Evolutionary conservation across 2,888 invertebrate species (phyloP).

Genomic region (Siphonodentalium dalli): DNA sequence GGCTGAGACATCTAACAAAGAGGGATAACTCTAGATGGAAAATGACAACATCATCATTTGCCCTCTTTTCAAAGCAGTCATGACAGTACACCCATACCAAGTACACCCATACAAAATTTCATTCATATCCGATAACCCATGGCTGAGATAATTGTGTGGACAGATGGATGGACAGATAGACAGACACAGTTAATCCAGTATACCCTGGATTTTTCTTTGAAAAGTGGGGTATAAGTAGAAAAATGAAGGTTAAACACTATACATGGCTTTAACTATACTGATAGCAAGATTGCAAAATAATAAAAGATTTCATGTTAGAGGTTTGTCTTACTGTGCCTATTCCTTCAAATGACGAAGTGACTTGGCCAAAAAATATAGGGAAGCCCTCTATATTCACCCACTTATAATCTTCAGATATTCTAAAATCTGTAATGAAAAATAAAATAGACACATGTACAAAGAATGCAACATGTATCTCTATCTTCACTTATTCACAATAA

Average conservation of each 20-base stretch:
- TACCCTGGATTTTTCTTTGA: not conserved
- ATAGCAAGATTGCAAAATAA: not conserved
- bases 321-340: constrained; percentile 56
- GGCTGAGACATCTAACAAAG: no score
- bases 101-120: not conserved
- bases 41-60: no score
- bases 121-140: no score
- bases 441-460: not conserved
- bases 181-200: no score
- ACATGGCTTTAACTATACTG: not conserved
- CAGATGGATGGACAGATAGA: no score
- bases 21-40: no score
- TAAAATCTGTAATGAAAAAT: constrained; percentile 34
- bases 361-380: constrained; percentile 58
- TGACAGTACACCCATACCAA: not conserved
- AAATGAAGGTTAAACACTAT: not conserved
- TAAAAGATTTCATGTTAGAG: not conserved
- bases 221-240: not conserved
- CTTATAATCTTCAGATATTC: constrained; percentile 23
- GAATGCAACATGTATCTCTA: no score
- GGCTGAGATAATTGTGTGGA: no score
- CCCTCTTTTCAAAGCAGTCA: no score
- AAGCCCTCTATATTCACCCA: constrained; percentile 39
- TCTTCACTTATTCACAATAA: not conserved
- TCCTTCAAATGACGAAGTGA: constrained; percentile 60